Evolutionary conservation across 2,888 invertebrate genomes (phyloP), one percentile per base, ranked within the genome.

Genomic region (Mimas tiliae): DNA sequence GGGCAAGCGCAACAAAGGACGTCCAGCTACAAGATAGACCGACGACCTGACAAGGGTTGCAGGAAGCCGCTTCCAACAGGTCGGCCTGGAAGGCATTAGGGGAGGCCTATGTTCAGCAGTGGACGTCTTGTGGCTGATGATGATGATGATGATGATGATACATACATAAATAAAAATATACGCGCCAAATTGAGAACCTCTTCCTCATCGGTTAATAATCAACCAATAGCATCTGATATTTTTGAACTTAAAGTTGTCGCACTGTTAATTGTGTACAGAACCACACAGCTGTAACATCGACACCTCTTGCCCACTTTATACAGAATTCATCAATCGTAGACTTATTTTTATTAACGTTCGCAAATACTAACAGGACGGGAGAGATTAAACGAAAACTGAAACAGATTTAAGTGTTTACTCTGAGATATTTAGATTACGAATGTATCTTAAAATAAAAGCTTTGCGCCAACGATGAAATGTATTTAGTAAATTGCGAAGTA

Each of bases 321-420:
- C 19, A 47, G 27, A 63, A 47, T 63, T 63, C 48, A 72, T 74
- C 72, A 72, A 71, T 70, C 71, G 68, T 64, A 52, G 64, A 69
- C 67, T 33, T 69, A 66, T 66, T 76, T 75, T 74, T 73, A 74
- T 76, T 68, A 65, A 68, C 68, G 68, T 70, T 65, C 58, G 68
- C 64, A 68, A 77, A 76, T 72, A 74, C 70, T 70, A 64, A 66
- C n/a, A n/a, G n/a, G n/a, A n/a, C n/a, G 16, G n/a, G 19, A 33
- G 67, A 21, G 65, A 66, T 70, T 69, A 65, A 66, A 64, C 62
- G 62, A 63, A 63, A 63, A 63, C 62, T 48, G 62, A 63, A 63
- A 63, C 47, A 62, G 55, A 45, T 62, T 62, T 45, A 47, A 62
- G 62, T 63, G 62, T 63, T 63, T 63, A 45, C 45, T 27, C 47